Evolutionary conservation across 2,113 vertebrate species (phyloP), one percentile per base, ranked within the genome.

Genomic region (Triplophysa dalaica): DNA sequence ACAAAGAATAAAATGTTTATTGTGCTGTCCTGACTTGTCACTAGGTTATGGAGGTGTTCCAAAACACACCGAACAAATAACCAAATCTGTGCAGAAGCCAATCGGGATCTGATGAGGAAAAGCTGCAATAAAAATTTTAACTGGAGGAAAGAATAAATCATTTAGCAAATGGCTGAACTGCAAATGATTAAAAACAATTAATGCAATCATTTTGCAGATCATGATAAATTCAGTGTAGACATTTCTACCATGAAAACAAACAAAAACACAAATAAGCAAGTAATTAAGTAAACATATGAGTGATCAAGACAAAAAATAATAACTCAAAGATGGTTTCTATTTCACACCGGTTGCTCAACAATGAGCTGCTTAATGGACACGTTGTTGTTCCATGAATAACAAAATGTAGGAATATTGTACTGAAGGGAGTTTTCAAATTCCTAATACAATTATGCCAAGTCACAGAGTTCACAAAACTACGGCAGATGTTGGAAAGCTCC

Each of bases 41-140:
- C 13, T 14, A 0, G n/a, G 5, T 8, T 62, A 16, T 21, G 24
- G 21, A 72, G 61, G 8, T 29, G 43, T 24, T 54, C 81, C 22
- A 64, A 50, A 75, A 70, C 56, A 43, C 79, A 48, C 62, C 38
- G 54, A 64, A 78, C 8, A 63, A 77, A 72, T 13, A 38, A 21
- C 2, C 61, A 13, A 16, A 22, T 72, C 65, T 72, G 58, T 10
- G 12, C 50, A 75, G 19, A n/a, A 60, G n/a, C 21, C 21, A 58
- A 73, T 65, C 67, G 68, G 41, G 69, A 81, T 81, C 70, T 77
- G 58, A 56, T 26, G 19, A 50, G 66, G 61, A 58, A 74, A 77
- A 80, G 48, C 43, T 48, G 60, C 58, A 41, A 67, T 7, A 7
- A 1, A 38, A 7, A 38, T 7, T 6, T 4, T 4, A 38, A 38